Conservation (phyloP, 2,888 invertebrate species). For the Cerastis rubricosa region DNA sequence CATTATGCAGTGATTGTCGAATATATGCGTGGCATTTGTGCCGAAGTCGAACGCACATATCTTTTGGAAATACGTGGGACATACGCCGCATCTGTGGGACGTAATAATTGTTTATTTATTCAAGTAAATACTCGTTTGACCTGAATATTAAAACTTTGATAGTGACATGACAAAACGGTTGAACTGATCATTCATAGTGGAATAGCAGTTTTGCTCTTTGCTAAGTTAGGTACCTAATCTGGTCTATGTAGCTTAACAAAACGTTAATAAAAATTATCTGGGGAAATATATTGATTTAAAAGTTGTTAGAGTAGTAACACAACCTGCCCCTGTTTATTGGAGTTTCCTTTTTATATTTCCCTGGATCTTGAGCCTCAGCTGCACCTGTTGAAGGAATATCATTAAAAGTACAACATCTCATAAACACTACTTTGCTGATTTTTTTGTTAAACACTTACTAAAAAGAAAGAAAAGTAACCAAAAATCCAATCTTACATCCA, state of each 20-base stretch:
- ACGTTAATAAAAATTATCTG: neutral
- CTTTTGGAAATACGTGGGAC: slow-evolving; percentile 86
- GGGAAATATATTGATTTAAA: neutral
- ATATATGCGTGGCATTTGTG: slow-evolving; percentile 79
- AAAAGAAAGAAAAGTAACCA: slow-evolving; percentile 58
- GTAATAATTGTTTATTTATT: slow-evolving; percentile 37
- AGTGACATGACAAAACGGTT: slow-evolving; percentile 12
- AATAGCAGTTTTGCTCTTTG: neutral
- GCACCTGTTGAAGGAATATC: slow-evolving; percentile 55
- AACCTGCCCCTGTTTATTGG: slow-evolving; percentile 81
- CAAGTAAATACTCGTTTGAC: slow-evolving; percentile 18
- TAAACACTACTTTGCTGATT: slow-evolving; percentile 41
- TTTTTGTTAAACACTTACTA: slow-evolving; percentile 59
- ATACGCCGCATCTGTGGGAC: slow-evolving; percentile 82
- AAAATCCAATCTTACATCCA: slow-evolving; percentile 60
- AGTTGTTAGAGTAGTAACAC: slow-evolving; percentile 6
- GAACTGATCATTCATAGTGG: neutral
- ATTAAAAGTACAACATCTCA: slow-evolving; percentile 23
- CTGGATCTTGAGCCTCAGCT: slow-evolving; percentile 17
- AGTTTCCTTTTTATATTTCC: slow-evolving; percentile 59
- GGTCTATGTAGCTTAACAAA: neutral
- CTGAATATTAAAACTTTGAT: slow-evolving; percentile 23
- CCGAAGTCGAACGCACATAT: slow-evolving; percentile 81
- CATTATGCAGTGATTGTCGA: slow-evolving; percentile 88
- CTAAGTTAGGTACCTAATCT: neutral